Base-by-base conservation (phyloP, 1,140 invertebrate species). In the Papilio dardanus region DNA sequence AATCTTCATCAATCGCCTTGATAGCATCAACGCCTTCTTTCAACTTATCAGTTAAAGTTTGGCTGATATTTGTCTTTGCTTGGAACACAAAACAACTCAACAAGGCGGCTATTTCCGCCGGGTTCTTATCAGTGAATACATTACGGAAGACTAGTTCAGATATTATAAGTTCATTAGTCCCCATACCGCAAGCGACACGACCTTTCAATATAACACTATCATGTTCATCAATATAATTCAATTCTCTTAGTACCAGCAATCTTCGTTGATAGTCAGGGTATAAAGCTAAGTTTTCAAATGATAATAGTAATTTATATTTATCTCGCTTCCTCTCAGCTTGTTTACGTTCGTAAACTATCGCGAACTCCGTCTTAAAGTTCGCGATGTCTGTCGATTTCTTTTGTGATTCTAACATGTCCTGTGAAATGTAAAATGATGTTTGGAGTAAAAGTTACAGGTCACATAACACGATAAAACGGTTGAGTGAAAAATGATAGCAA, bases 61-160 rank as follows among this genome's bases (percentile, higher is more conserved):
- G 92, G 24, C 95, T 88, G 1, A 88, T 90, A n/a, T 94, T 94
- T 77, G 90, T 96, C 86, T 96, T 97, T 69, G 96, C 96, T 94
- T 99, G 97, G 92, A 98, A 99, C 19, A 99, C 98, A 76, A 99
- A 95, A 71, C 97, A 96, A 0, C 98, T 99, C 5, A 99, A 91
- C 14, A 99, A 86, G 0, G 98, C 97, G 1, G 98, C 98, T 67
- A 99, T 99, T 93, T 99, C 98, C 0, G 97, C 96, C 0, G 98
- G 96, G 81, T 96, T 95, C 50, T 98, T 95, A 83, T 97, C 96
- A 0, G 96, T 97, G 67, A 99, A 95, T 69, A 98, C 95, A 93
- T 99, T 99, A 76, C 97, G 95, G 75, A 99, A 96, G n/a, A 99
- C 96, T 2, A 99, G 92, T 93, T 99, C 99, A 0, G 99, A 99